Evolutionary conservation across 2,797 vertebrate species (phyloP).

Genomic region (Oophaga sylvatica): DNA sequence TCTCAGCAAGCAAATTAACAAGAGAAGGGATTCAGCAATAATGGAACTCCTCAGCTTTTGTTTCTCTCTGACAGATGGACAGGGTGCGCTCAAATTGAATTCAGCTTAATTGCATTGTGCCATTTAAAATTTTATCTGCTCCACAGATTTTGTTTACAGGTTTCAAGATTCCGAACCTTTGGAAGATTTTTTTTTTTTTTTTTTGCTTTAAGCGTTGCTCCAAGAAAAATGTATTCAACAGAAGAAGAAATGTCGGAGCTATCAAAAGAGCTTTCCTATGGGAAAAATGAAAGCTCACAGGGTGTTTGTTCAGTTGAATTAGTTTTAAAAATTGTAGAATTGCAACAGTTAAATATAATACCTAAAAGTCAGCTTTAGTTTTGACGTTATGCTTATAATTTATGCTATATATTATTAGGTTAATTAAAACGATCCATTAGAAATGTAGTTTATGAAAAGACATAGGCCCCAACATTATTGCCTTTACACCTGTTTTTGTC

Average conservation of each 20-base stretch:
- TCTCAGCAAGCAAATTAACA: slow-evolving; percentile 96
- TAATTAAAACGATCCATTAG: neutral
- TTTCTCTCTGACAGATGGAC: slow-evolving; percentile 99
- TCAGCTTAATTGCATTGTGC: slow-evolving; percentile 99
- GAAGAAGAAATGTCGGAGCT: slow-evolving; percentile 68
- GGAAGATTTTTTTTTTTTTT: slow-evolving; percentile 76
- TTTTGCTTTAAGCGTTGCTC: slow-evolving; percentile 39
- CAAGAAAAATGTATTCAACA: slow-evolving; percentile 65
- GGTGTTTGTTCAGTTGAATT: neutral
- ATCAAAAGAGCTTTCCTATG: slow-evolving; percentile 35
- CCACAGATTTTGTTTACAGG: slow-evolving; percentile 98
- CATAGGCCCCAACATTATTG: too few species aligned
- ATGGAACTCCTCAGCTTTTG: slow-evolving; percentile 95
- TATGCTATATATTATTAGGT: neutral
- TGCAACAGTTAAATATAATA: neutral
- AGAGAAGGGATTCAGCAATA: slow-evolving; percentile 96
- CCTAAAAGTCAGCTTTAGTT: neutral
- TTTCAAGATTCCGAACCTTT: slow-evolving; percentile 91
- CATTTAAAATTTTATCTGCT: slow-evolving; percentile 99
- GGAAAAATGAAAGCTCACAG: slow-evolving; percentile 1
- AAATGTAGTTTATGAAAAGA: neutral
- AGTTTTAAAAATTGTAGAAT: neutral
- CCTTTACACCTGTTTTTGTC: too few species aligned
- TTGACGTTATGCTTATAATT: neutral
- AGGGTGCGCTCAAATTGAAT: slow-evolving; percentile 98